phyloP scores from a whole-genome alignment of 2,888 invertebrate species.

The Amphimallon solstitiale region DNA sequence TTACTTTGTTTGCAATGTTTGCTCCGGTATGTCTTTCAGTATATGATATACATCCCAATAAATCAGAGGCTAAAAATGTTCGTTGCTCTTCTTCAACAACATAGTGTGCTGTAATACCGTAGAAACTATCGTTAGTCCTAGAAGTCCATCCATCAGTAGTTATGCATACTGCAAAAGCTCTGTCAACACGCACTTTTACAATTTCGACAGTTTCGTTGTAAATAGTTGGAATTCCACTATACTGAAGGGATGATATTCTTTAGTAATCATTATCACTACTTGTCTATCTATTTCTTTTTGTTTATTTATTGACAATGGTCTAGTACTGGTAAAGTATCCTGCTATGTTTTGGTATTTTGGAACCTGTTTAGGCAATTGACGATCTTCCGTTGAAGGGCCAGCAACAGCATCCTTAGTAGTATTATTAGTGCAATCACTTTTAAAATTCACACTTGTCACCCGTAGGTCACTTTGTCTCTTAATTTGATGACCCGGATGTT shows the following conservation, averaged over 20 bases:
- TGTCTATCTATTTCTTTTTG: no score
- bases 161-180: no score
- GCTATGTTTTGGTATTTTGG: background rate
- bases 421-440: background rate
- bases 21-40: constrained; percentile 45
- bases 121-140: constrained; percentile 42
- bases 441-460: background rate
- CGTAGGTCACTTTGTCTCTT: background rate
- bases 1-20: constrained; percentile 39
- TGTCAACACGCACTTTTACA: constrained; percentile 41
- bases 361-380: background rate
- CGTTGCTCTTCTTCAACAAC: constrained; percentile 40
- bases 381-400: background rate
- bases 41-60: constrained; percentile 43
- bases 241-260: constrained; percentile 53
- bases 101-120: constrained; percentile 47
- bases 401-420: background rate
- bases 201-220: constrained; percentile 40
- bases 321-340: constrained; percentile 1
- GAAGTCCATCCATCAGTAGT: no score
- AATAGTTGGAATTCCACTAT: constrained; percentile 49
- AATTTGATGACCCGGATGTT: background rate
- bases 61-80: constrained; percentile 36
- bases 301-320: constrained; percentile 19
- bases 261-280: no score